phyloP scores from a whole-genome alignment of 2,797 vertebrate species.

The Fundulus diaphanus region DNA sequence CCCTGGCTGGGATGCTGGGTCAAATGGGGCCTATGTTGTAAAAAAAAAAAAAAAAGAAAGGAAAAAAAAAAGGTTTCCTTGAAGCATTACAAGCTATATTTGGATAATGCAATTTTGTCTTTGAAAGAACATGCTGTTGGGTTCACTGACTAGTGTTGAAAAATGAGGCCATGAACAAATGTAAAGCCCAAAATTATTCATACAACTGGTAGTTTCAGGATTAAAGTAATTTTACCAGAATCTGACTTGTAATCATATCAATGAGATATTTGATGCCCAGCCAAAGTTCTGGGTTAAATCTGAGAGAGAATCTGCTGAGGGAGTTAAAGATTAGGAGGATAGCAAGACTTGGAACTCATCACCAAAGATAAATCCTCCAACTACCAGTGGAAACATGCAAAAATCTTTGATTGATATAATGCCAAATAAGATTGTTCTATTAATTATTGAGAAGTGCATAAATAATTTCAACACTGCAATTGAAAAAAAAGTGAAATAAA shows the following conservation, averaged over 20 bases:
- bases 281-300: neutral
- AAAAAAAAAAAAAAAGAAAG: too few relatives aligned
- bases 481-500: too few relatives aligned
- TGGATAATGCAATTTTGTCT: constrained; percentile 13
- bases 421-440: too few relatives aligned
- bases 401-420: neutral
- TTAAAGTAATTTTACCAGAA: neutral
- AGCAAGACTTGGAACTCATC: neutral
- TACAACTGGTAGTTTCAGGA: neutral
- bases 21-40: constrained; percentile 8
- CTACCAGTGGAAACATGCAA: neutral
- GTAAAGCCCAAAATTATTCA: neutral
- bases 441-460: too few relatives aligned
- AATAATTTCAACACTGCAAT: too few relatives aligned
- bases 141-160: constrained; percentile 2
- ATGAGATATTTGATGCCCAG: neutral
- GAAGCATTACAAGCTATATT: constrained; percentile 1
- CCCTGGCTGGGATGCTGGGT: constrained; percentile 10
- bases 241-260: neutral
- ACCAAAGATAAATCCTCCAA: neutral
- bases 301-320: neutral
- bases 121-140: constrained; percentile 2
- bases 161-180: neutral
- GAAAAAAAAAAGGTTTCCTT: neutral
- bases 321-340: neutral